These are phyloP conservation scores for Fregata magnificens DNA, from an alignment of 2,113 vertebrate species.

Conservation along the genomic window DNA sequence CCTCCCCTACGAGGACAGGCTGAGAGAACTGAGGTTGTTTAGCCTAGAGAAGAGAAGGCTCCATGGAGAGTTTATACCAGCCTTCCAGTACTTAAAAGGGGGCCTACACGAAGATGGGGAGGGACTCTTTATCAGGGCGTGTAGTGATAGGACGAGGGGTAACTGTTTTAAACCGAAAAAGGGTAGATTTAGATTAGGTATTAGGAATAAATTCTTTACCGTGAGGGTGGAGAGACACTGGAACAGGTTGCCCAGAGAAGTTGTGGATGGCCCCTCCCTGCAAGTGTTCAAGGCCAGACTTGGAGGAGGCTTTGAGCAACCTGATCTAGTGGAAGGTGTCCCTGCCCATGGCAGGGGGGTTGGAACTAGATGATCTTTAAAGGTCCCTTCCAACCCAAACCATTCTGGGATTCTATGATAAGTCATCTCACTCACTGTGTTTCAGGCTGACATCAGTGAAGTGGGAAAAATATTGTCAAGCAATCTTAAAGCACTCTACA, in stretches of 20 bases:
- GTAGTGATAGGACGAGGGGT: neutral
- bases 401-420: neutral
- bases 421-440: neutral
- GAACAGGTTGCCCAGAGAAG: neutral
- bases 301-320: neutral
- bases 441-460: neutral
- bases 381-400: neutral
- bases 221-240: neutral
- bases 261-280: neutral
- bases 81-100: neutral
- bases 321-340: neutral
- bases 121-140: neutral
- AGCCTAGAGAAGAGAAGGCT: neutral
- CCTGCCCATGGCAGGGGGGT: neutral
- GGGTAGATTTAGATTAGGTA: neutral
- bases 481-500: neutral
- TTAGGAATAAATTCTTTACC: neutral
- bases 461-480: neutral
- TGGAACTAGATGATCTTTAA: neutral
- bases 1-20: neutral
- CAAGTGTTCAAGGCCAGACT: neutral
- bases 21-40: neutral
- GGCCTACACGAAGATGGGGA: neutral
- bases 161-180: neutral
- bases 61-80: neutral